phyloP scores from a whole-genome alignment of 2,888 invertebrate species.

The Panzeria rudis region DNA sequence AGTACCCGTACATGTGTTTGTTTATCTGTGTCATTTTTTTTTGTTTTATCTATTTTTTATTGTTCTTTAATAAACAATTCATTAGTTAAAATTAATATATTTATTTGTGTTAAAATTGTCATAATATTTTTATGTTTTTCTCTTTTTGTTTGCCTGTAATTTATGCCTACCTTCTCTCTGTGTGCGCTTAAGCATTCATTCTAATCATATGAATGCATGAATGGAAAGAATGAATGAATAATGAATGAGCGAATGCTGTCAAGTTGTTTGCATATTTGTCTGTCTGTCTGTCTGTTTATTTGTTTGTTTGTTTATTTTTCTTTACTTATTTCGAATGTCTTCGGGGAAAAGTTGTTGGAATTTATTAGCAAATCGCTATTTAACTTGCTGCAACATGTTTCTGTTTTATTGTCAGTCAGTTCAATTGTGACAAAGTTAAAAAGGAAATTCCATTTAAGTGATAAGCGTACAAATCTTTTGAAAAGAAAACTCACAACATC shows the following conservation, averaged over 20 bases:
- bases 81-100: constrained; percentile 36
- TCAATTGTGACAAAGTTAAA: constrained; percentile 42
- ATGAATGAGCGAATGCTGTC: constrained; percentile 22
- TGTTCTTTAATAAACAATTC: constrained; percentile 61
- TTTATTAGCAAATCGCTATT: constrained; percentile 58
- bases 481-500: background rate
- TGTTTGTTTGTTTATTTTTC: background rate
- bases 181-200: constrained; percentile 15
- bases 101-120: constrained; percentile 54
- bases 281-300: background rate
- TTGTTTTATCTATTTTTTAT: constrained; percentile 18
- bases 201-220: constrained; percentile 33
- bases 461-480: constrained; percentile 6
- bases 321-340: background rate
- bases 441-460: constrained; percentile 28
- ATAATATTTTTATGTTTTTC: constrained; percentile 57
- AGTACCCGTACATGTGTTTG: background rate
- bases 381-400: constrained; percentile 63
- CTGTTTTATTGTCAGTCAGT: constrained; percentile 20
- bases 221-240: constrained; percentile 1
- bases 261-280: constrained; percentile 5
- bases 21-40: constrained; percentile 1
- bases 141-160: constrained; percentile 35
- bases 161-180: constrained; percentile 18
- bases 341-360: background rate